Evolutionary conservation across 2,797 vertebrate species (phyloP), one percentile per base, ranked within the genome.

Genomic region (Schizopygopsis malacanthus): DNA sequence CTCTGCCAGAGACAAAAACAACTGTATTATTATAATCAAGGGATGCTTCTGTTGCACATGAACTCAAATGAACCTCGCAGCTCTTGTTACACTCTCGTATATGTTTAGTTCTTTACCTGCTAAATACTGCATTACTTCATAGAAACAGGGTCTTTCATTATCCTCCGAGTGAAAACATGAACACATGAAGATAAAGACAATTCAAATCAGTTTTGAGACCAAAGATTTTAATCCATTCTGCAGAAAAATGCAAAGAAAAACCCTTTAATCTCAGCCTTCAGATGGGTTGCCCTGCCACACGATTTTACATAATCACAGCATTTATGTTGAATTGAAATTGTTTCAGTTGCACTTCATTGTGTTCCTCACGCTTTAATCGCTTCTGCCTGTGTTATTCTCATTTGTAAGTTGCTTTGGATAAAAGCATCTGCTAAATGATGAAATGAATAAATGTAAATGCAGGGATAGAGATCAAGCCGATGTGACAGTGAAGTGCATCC

Each of bases 401-500:
- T 56, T n/a, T 33, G 9, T 20, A 76, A 33, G 47, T 76, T 5
- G 9, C 73, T 54, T 22, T 54, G 73, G 28, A 76, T 59, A 56
- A 78, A 59, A 78, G 52, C 75, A 59, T 59, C 75, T 13, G 73
- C 50, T 78, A 41, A 78, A 59, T 1, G 52, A 41, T 78, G 41
- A 78, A 78, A 41, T 41, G 59, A 56, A 77, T n/a, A 56, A 77
- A 77, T 56, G 50, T 77, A 77, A 39, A 77, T 77, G 50, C 28
- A 39, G 75, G 18, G 75, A 77, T 77, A 5, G 39, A 77, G 52
- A 77, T 59, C 20, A 77, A 77, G 56, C 75, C 4, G 6, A 56
- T 77, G 15, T 59, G 50, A 76, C 16, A 22, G 73, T 7, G 5
- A 77, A 39, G 33, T 13, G 50, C 50, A 1, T 75, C 45, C 47